These are phyloP conservation scores for Empis livida DNA, from an alignment of 2,888 invertebrate genomes.

Conservation along the genomic window DNA sequence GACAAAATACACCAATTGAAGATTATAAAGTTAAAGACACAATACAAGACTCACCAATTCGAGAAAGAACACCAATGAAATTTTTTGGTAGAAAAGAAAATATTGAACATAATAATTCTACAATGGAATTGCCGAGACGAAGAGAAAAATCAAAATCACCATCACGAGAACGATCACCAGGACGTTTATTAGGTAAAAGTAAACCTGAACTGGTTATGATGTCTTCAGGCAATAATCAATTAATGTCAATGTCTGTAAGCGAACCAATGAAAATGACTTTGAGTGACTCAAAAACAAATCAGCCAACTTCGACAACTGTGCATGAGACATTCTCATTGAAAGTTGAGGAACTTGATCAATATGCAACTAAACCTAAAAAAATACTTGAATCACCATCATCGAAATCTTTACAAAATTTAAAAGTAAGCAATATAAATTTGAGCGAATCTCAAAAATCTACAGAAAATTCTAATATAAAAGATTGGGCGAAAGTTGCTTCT, in stretches of 20 bases:
- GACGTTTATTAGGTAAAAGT: neutral
- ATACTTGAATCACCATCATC: constrained; percentile 1
- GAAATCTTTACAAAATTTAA: constrained; percentile 17
- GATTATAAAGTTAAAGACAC: constrained; percentile 13
- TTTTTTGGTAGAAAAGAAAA: neutral
- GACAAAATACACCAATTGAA: constrained; percentile 24
- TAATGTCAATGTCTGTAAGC: neutral
- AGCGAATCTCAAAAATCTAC: too few relatives aligned
- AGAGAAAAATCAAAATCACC: neutral
- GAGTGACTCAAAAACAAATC: neutral
- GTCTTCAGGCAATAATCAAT: neutral
- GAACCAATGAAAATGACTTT: neutral
- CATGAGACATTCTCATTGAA: constrained; percentile 33
- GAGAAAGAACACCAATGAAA: neutral
- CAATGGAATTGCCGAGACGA: neutral
- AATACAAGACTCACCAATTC: neutral
- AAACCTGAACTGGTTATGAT: neutral
- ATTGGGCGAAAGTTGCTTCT: constrained; percentile 12
- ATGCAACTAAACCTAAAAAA: constrained; percentile 18
- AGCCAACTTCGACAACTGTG: neutral
- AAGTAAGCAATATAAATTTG: constrained; percentile 23
- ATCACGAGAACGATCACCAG: neutral
- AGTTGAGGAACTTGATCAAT: constrained; percentile 35
- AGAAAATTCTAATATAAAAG: constrained; percentile 10
- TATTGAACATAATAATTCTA: neutral